Evolutionary conservation across 2,113 vertebrate genomes (phyloP).

Genomic region (Baryphthengus martii): DNA sequence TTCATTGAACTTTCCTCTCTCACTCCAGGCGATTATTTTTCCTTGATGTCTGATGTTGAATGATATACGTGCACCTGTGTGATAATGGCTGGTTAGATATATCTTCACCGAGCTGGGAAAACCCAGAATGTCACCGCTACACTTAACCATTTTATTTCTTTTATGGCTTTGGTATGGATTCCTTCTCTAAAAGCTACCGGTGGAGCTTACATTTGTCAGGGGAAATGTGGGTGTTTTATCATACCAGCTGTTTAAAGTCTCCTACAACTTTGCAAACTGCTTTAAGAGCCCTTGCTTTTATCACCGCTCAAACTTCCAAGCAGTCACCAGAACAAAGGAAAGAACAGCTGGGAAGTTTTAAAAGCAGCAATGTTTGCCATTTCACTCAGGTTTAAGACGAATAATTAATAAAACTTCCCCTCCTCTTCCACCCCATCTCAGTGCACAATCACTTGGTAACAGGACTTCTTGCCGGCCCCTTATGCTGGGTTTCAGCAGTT

Average conservation of each 20-base stretch:
- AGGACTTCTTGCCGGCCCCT: background rate
- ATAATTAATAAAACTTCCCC: slow-evolving; percentile 23
- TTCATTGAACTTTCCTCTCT: slow-evolving; percentile 64
- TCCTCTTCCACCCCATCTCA: background rate
- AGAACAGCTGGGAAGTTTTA: slow-evolving; percentile 57
- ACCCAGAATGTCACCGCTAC: slow-evolving; percentile 7
- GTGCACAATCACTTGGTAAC: background rate
- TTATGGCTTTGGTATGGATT: slow-evolving; percentile 25
- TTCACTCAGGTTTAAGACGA: slow-evolving; percentile 12
- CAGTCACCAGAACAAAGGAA: slow-evolving; percentile 46
- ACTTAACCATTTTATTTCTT: slow-evolving; percentile 26
- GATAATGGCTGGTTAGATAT: slow-evolving; percentile 21
- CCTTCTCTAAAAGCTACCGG: slow-evolving; percentile 56
- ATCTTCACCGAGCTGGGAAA: slow-evolving; percentile 30
- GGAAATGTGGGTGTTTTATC: slow-evolving; percentile 61
- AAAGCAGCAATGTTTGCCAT: background rate
- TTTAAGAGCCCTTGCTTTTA: slow-evolving; percentile 57
- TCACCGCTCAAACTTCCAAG: slow-evolving; percentile 52
- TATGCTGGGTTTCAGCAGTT: background rate
- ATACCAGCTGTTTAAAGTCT: slow-evolving; percentile 68
- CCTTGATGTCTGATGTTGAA: slow-evolving; percentile 31
- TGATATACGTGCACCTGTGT: slow-evolving; percentile 29
- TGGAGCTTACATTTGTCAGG: slow-evolving; percentile 62
- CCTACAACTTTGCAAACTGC: slow-evolving; percentile 55
- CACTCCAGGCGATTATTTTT: slow-evolving; percentile 15